These are phyloP conservation scores for Scolanthus callimorphus DNA, from an alignment of 92 coral and sea anemone genomes.

Conservation along the genomic window DNA sequence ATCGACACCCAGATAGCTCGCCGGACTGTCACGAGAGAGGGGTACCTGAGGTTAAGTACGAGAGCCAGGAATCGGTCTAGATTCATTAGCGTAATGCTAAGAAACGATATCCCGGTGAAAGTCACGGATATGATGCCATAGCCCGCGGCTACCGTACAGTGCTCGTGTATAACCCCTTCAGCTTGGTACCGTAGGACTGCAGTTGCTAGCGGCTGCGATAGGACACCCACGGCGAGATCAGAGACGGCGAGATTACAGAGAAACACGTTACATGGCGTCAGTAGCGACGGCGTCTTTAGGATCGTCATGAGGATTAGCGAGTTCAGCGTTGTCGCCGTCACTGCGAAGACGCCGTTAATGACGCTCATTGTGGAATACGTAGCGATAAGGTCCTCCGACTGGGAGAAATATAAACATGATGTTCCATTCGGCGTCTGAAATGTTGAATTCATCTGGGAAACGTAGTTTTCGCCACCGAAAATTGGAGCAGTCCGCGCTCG, in stretches of 20 bases:
- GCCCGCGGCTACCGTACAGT: not conserved
- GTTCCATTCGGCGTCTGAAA: too few species aligned
- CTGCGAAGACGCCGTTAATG: not conserved
- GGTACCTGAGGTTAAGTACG: not conserved
- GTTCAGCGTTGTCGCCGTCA: not conserved
- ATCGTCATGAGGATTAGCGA: not conserved
- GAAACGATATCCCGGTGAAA: conserved; percentile 1
- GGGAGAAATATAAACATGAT: not conserved
- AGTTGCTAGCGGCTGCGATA: not conserved
- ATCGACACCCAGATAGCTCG: not conserved
- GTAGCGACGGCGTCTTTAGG: not conserved
- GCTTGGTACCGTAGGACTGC: not conserved
- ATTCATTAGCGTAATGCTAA: not conserved
- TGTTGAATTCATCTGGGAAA: too few species aligned
- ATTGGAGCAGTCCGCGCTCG: too few species aligned
- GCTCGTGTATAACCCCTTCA: not conserved
- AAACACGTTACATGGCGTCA: not conserved
- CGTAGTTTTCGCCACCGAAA: too few species aligned
- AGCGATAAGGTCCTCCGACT: not conserved
- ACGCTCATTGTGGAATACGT: not conserved
- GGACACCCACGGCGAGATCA: conserved; percentile 1
- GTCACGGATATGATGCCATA: not conserved
- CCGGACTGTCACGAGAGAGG: not conserved
- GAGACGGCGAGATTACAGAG: conserved; percentile 1
- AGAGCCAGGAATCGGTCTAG: not conserved